phyloP scores from a whole-genome alignment of 2,113 vertebrate species.

The Coracopsis vasa region DNA sequence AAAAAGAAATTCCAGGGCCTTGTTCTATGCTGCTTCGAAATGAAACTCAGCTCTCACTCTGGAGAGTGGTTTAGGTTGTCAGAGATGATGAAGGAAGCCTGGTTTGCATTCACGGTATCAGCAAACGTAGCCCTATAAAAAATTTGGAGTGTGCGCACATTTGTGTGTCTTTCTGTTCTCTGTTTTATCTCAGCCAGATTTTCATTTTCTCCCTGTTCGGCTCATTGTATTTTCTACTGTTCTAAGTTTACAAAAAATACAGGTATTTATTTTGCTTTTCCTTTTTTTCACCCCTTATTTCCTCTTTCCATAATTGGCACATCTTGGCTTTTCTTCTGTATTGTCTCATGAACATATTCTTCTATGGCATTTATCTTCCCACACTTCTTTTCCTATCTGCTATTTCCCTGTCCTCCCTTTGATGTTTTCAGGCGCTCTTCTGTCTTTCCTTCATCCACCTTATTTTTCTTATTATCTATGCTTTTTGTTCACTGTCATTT shows the following conservation, averaged over 20 bases:
- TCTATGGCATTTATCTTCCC: background rate
- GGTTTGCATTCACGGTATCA: background rate
- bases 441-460: background rate
- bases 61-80: background rate
- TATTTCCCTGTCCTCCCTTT: background rate
- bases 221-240: background rate
- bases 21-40: background rate
- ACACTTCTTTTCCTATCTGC: background rate
- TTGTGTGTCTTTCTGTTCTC: background rate
- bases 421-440: background rate
- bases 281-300: background rate
- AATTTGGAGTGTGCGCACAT: rapidly evolving
- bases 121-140: background rate
- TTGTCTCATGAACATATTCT: background rate
- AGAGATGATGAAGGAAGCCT: background rate
- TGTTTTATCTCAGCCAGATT: background rate
- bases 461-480: background rate
- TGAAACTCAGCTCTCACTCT: background rate
- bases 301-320: background rate
- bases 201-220: background rate
- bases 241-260: background rate
- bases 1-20: background rate
- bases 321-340: background rate
- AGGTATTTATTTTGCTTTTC: background rate
- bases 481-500: background rate